Percentiles rank a stretch among this genome's conserved stretches.
Evolutionary conservation across 1,140 invertebrate species (phyloP).

Genomic region (Neocloeon triangulifer): DNA sequence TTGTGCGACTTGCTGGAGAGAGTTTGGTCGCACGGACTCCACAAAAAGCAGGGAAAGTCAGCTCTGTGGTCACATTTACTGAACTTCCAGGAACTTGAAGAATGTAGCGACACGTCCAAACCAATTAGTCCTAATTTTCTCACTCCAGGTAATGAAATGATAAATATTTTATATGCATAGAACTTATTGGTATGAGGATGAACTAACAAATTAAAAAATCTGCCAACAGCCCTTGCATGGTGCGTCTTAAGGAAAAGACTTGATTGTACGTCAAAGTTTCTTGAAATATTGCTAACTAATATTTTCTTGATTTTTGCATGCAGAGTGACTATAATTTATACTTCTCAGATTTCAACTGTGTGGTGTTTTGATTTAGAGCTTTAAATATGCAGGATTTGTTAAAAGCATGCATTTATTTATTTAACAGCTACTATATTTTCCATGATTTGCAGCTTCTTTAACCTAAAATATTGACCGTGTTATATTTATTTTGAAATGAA

Average conservation of each 20-base stretch:
- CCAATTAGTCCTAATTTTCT: conserved; percentile 57
- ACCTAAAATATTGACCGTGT: no score
- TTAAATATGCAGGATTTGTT: no score
- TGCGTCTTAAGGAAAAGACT: conserved; percentile 68
- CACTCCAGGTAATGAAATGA: conserved; percentile 50
- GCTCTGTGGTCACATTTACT: conserved; percentile 83
- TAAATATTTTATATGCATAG: no score
- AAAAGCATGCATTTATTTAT: no score
- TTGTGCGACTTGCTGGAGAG: conserved; percentile 93
- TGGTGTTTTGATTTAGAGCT: no score
- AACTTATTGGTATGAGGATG: no score
- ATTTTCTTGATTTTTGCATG: conserved; percentile 6
- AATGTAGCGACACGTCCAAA: conserved; percentile 45
- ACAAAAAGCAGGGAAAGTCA: conserved; percentile 84
- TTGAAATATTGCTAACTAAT: conserved; percentile 1
- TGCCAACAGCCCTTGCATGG: conserved; percentile 54
- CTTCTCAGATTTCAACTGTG: no score
- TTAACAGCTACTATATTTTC: no score
- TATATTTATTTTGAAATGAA: no score
- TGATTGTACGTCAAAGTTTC: conserved; percentile 47
- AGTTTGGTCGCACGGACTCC: conserved; percentile 93
- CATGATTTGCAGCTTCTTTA: no score
- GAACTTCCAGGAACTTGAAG: conserved; percentile 72
- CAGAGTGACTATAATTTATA: no score
- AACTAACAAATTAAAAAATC: neutral